Percentiles rank a stretch among this genome's conserved stretches.
These are phyloP conservation scores for Nomada hirtipes DNA, from an alignment of 2,888 invertebrate genomes.

Conservation along the genomic window DNA sequence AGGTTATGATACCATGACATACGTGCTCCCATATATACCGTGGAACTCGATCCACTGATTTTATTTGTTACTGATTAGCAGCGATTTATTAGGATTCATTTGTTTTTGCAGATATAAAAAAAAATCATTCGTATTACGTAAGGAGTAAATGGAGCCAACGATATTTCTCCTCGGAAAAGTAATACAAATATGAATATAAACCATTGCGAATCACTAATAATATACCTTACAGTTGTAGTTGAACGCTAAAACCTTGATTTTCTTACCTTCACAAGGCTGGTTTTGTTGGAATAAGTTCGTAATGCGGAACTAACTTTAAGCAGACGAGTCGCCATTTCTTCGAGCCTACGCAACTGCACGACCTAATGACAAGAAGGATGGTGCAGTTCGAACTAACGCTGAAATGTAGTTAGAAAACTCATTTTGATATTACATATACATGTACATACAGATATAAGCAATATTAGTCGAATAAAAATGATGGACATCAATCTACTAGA, in stretches of 20 bases:
- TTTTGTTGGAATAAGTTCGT: constrained; percentile 80
- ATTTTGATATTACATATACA: constrained; percentile 5
- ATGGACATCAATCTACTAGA: not conserved
- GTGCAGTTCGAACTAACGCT: constrained; percentile 5
- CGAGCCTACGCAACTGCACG: constrained; percentile 29
- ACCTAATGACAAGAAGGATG: constrained; percentile 15
- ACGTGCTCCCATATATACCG: not conserved
- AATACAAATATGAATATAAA: not conserved
- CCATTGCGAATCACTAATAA: not conserved
- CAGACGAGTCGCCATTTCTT: constrained; percentile 84
- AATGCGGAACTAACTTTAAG: constrained; percentile 80
- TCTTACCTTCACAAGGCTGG: constrained; percentile 80
- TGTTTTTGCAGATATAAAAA: constrained; percentile 21
- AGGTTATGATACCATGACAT: constrained; percentile 45
- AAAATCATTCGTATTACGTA: constrained; percentile 72
- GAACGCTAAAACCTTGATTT: constrained; percentile 9
- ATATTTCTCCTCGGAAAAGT: not conserved
- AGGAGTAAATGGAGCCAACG: constrained; percentile 60
- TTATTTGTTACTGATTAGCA: constrained; percentile 1
- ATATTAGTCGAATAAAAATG: not conserved
- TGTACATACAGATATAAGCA: not conserved
- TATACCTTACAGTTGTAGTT: not conserved
- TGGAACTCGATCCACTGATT: constrained; percentile 4
- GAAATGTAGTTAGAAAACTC: not conserved
- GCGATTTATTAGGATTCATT: constrained; percentile 15